A percentile compares a stretch with the other conserved stretches of the same genome.
Conservation (phyloP, 2,888 invertebrate genomes). For the Heliconius cydno region DNA sequence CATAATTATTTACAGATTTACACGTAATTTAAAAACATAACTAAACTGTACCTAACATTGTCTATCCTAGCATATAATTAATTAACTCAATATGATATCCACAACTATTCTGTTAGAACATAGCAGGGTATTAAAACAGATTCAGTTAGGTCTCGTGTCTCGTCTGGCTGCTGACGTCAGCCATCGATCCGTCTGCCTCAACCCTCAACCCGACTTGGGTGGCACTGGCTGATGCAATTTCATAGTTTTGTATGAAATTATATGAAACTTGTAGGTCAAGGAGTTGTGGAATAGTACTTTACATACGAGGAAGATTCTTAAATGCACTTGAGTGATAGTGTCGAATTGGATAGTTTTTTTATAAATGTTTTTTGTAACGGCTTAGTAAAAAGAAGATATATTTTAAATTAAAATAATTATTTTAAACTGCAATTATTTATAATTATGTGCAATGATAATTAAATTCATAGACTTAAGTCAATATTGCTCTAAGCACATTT, state of each 20-base stretch:
- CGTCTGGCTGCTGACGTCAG: constrained; percentile 70
- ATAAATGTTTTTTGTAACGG: background rate
- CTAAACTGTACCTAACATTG: background rate
- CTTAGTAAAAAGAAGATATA: background rate
- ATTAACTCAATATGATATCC: background rate
- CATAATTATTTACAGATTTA: too few relatives aligned
- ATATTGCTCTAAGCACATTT: background rate
- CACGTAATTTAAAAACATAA: too few relatives aligned
- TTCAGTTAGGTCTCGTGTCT: constrained; percentile 38
- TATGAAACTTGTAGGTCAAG: constrained; percentile 45
- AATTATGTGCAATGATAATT: background rate
- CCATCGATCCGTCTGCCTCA: constrained; percentile 75
- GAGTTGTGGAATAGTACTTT: background rate
- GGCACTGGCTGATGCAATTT: constrained; percentile 72
- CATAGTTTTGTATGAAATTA: constrained; percentile 44
- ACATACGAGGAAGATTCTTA: background rate
- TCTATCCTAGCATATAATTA: background rate
- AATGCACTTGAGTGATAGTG: background rate
- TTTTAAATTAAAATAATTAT: background rate
- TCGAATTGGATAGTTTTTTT: background rate
- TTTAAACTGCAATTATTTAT: background rate
- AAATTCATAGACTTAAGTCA: background rate
- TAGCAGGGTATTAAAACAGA: constrained; percentile 21
- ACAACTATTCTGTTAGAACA: background rate
- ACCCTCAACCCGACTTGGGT: constrained; percentile 53